Evolutionary conservation across 2,113 vertebrate genomes (phyloP).

Genomic region (Brachyhypopomus occidentalis): DNA sequence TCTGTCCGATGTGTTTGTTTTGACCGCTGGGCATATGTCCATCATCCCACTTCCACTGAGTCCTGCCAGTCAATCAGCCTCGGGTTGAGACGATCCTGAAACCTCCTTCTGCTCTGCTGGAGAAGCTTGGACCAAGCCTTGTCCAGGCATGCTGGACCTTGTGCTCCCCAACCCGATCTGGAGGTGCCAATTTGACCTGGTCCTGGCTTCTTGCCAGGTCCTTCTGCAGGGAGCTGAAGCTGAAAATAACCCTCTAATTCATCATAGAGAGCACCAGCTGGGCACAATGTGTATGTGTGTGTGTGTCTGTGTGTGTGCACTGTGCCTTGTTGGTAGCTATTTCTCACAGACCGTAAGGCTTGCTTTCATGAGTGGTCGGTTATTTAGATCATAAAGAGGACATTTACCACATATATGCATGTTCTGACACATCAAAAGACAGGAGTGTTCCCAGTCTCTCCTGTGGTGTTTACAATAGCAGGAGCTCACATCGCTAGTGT

Average conservation of each 20-base stretch:
- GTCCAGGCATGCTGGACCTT: conserved; percentile 42
- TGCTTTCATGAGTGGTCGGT: conserved; percentile 49
- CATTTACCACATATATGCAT: background rate
- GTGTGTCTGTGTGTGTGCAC: conserved; percentile 7
- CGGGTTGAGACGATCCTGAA: conserved; percentile 46
- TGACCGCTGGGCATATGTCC: background rate
- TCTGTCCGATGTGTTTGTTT: background rate
- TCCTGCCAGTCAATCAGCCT: conserved; percentile 52
- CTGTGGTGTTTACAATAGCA: background rate
- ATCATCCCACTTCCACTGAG: conserved; percentile 37
- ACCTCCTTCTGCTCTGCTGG: conserved; percentile 71
- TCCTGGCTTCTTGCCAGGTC: conserved; percentile 59
- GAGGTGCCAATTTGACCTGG: conserved; percentile 66
- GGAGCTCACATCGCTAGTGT: background rate
- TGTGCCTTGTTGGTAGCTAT: conserved; percentile 52
- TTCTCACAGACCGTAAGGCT: conserved; percentile 56
- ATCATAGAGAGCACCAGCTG: conserved; percentile 65
- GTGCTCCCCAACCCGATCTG: conserved; percentile 56
- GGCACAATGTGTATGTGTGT: conserved; percentile 39
- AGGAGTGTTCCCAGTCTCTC: background rate
- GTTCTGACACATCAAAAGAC: background rate
- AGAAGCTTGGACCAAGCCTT: conserved; percentile 54
- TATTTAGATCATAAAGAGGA: conserved; percentile 11
- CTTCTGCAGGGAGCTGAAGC: conserved; percentile 56
- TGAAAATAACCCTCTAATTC: conserved; percentile 71